Evolutionary conservation across 2,113 vertebrate genomes (phyloP), one percentile per base, ranked within the genome.

Genomic region (Lepidothrix coronata): DNA sequence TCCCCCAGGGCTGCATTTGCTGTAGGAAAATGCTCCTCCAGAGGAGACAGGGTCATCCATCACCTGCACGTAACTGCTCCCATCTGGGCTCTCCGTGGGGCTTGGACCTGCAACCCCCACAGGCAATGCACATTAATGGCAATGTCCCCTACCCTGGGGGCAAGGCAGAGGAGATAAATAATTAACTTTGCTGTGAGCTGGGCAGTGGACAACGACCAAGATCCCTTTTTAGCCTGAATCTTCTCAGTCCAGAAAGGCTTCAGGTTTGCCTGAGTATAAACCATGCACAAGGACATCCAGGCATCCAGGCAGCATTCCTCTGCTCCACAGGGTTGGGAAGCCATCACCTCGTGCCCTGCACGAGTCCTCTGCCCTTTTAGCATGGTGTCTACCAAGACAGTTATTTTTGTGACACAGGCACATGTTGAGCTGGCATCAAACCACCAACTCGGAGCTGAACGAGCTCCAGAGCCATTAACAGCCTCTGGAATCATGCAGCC

Each of bases 381-480:
- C 15, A 0, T 1, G 6, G 23, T 33, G 13, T 44, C 79, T 57
- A 67, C 70, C 7, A 1, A 0, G 0, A 51, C 59, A 52, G 46
- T 65, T 24, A 66, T 85, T 91, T 25, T 37, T 66, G 83, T 46
- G 62, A 25, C 76, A 70, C 59, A 52, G 68, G 22, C 79, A 46
- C 79, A 19, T 13, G 61, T 67, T 41, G 62, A 78, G 61, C 85
- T 93, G 95, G 91, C 83, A 96, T 43, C 86, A 25, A 82, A 82
- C 44, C 68, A 44, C 17, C 0, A 1, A 9, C 54, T 77, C 2
- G 0, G 83, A 78, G 88, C 90, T 84, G 90, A 86, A 24, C 2
- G 4, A 61, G 79, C 92, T 78, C 92, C 95, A 92, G 88, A 66
- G 66, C 88, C 80, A 66, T 95, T 88, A 96, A 46, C 52, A 86